phyloP scores from a whole-genome alignment of 2,113 vertebrate species.

The Dicerorhinus sumatrensis region DNA sequence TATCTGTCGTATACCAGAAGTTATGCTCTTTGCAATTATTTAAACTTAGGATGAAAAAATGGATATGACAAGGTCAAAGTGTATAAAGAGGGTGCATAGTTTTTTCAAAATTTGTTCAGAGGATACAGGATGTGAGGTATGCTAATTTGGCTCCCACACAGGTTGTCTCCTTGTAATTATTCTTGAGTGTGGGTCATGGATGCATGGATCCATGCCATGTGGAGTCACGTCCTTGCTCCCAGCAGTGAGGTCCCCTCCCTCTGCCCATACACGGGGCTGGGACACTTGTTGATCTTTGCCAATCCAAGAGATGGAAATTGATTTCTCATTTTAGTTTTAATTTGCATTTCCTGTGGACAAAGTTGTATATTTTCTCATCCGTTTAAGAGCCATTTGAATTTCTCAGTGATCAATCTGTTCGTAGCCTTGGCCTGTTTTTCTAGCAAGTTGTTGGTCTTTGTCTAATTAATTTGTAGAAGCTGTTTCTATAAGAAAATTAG shows the following conservation, averaged over 20 bases:
- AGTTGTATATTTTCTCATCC: background rate
- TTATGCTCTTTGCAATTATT: background rate
- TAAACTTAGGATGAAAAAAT: background rate
- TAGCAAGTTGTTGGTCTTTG: background rate
- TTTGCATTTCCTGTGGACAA: background rate
- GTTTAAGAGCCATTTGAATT: background rate
- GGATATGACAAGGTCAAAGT: background rate
- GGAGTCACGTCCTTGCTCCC: background rate
- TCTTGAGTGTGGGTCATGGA: background rate
- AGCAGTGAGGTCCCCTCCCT: background rate
- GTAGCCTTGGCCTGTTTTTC: background rate
- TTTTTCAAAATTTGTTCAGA: background rate
- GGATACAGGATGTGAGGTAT: background rate
- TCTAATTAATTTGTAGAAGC: background rate
- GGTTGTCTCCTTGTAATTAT: background rate
- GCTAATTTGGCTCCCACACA: background rate
- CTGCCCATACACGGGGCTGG: background rate
- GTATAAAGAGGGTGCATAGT: background rate
- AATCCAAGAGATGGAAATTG: background rate
- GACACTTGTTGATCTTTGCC: background rate
- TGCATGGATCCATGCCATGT: background rate
- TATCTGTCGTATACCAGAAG: background rate
- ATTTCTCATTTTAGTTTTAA: background rate
- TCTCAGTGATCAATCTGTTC: background rate
- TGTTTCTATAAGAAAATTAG: background rate